These are phyloP conservation scores for Bugula neritina DNA, from an alignment of 2,888 invertebrate species.

Conservation along the genomic window DNA sequence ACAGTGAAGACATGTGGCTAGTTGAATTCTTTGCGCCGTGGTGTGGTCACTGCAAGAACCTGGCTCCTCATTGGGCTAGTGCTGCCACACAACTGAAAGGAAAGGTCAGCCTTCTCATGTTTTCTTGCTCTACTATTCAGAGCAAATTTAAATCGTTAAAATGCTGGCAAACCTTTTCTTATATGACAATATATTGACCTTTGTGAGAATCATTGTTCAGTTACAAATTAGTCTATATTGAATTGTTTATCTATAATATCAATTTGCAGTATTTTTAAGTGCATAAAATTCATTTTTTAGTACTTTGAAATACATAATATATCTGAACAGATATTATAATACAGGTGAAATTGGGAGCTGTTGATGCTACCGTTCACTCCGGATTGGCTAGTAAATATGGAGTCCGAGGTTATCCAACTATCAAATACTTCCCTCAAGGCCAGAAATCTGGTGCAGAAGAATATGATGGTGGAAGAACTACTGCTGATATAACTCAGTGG, in stretches of 20 bases:
- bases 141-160: no score
- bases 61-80: slow-evolving; percentile 92
- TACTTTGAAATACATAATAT: background rate
- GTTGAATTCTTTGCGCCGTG: slow-evolving; percentile 89
- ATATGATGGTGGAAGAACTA: slow-evolving; percentile 86
- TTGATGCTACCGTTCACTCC: slow-evolving; percentile 90
- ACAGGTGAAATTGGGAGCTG: slow-evolving; percentile 74
- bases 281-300: background rate
- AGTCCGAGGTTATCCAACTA: slow-evolving; percentile 91
- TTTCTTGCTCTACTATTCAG: no score
- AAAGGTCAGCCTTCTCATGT: slow-evolving; percentile 65
- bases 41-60: slow-evolving; percentile 73
- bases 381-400: slow-evolving; percentile 74
- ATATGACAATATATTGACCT: no score
- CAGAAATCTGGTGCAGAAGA: slow-evolving; percentile 60
- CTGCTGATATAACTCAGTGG: slow-evolving; percentile 82
- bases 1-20: slow-evolving; percentile 91
- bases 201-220: no score
- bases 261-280: no score
- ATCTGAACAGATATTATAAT: background rate
- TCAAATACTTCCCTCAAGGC: slow-evolving; percentile 77
- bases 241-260: no score
- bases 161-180: no score
- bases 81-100: slow-evolving; percentile 92
- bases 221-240: no score